Evolutionary conservation across 2,113 vertebrate species (phyloP), one percentile per base, ranked within the genome.

Genomic region (Rhinolophus ferrumequinum): DNA sequence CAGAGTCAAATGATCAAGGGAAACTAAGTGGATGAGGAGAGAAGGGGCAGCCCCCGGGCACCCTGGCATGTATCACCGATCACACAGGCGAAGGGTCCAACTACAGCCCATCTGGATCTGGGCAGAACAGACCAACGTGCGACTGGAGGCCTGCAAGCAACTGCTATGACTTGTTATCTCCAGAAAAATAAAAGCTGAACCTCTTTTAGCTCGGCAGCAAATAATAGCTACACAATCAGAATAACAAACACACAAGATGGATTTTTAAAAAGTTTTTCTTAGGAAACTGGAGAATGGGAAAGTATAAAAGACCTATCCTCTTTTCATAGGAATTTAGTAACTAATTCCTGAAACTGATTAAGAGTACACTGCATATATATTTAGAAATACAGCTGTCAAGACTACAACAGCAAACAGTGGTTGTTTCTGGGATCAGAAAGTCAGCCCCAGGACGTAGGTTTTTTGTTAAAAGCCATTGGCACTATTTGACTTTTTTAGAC

Each of bases 171-270:
- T 9, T n/a, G n/a, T 30, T 33, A 69, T 50, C 35, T 73, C 66
- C 58, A 47, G 35, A 77, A 52, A 90, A 95, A 77, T 21, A 56
- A 60, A 84, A 70, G 33, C 33, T 76, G 60, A 70, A 94, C 52
- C 66, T 69, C 66, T 69, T 70, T 83, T 21, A 79, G 70, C 54
- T 93, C 38, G 26, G 44, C 14, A 52, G 52, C 19, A 79, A 95
- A 60, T 38, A 72, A 54, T 1, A 88, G 56, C 50, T 26, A 52
- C 35, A 81, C 52, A 50, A 94, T 66, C 44, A 41, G 58, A 67
- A 56, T 9, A 82, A 77, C 6, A 28, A 83, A 54, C 73, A 86
- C 4, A 67, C 16, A 50, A 47, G 38, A 67, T 1, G 0, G 33
- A 35, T 41, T 76, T 22, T 76, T 22, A 18, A 60, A 62, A 79